Evolutionary conservation across 2,797 vertebrate genomes (phyloP).

Genomic region (Heteromormyrus szaboi): DNA sequence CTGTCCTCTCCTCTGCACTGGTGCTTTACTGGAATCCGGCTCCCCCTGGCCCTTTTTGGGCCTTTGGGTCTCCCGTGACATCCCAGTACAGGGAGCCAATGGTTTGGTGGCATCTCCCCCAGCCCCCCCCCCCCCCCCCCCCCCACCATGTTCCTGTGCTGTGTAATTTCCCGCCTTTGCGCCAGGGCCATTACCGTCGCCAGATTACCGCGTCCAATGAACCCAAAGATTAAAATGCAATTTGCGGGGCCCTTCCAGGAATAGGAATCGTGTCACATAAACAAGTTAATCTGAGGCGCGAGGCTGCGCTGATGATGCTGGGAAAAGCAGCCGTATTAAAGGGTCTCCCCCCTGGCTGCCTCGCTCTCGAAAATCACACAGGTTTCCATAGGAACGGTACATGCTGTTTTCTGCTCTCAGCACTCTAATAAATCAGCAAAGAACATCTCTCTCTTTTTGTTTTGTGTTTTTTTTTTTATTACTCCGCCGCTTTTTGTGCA

Average conservation of each 20-base stretch:
- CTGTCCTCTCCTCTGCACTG: not conserved
- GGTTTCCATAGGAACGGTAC: constrained; percentile 9
- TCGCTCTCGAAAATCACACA: not conserved
- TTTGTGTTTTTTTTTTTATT: not conserved
- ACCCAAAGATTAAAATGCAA: constrained; percentile 50
- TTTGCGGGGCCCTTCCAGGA: constrained; percentile 38
- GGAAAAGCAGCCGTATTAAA: not conserved
- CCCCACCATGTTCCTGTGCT: not conserved
- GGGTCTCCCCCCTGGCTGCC: not conserved
- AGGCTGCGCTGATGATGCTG: not conserved
- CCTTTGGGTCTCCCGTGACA: not conserved
- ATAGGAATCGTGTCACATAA: constrained; percentile 48
- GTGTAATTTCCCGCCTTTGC: constrained; percentile 23
- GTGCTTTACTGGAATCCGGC: not conserved
- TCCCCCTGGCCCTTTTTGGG: not conserved
- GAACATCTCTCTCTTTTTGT: not conserved
- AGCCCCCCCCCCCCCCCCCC: not conserved
- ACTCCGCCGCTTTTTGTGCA: not conserved
- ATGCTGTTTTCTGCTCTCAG: not conserved
- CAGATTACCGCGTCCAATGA: constrained; percentile 60
- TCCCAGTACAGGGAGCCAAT: not conserved
- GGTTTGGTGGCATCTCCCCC: not conserved
- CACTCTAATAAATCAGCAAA: constrained; percentile 15
- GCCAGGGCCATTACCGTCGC: constrained; percentile 59
- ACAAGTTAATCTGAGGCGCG: constrained; percentile 41